Percentiles rank a stretch among this genome's conserved stretches.
phyloP scores from a whole-genome alignment of 2,797 vertebrate species.

The Macroramphosus scolopax region DNA sequence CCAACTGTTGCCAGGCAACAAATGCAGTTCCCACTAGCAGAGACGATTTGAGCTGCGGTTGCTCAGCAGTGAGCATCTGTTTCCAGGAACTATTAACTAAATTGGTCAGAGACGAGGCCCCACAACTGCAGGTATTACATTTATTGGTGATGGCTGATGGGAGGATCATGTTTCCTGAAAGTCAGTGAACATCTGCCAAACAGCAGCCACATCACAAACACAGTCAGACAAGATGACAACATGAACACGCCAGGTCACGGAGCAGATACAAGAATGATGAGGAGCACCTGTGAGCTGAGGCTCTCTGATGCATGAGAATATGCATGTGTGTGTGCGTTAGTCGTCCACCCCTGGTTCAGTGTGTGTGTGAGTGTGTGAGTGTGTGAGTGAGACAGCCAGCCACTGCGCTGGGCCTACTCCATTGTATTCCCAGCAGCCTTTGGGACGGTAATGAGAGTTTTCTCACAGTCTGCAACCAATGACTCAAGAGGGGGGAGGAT shows the following conservation, averaged over 20 bases:
- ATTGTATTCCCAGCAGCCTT: constrained; percentile 47
- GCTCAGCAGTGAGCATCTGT: constrained; percentile 16
- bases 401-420: constrained; percentile 14
- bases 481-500: constrained; percentile 36
- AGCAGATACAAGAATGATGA: neutral
- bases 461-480: constrained; percentile 49
- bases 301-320: neutral
- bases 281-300: neutral
- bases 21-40: constrained; percentile 6
- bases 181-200: neutral
- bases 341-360: constrained; percentile 18
- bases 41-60: constrained; percentile 14
- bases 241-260: neutral
- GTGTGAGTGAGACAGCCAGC: too few species aligned
- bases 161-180: constrained; percentile 14
- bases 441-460: constrained; percentile 52
- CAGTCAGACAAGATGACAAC: neutral
- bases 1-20: constrained; percentile 55
- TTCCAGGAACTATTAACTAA: constrained; percentile 38
- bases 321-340: constrained; percentile 1
- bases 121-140: constrained; percentile 25
- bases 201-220: neutral
- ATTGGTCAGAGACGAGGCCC: constrained; percentile 21
- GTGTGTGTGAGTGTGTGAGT: constrained; percentile 5
- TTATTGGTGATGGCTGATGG: constrained; percentile 3